Conservation (phyloP, 2,797 vertebrate species). For the Eremophila alpestris region DNA sequence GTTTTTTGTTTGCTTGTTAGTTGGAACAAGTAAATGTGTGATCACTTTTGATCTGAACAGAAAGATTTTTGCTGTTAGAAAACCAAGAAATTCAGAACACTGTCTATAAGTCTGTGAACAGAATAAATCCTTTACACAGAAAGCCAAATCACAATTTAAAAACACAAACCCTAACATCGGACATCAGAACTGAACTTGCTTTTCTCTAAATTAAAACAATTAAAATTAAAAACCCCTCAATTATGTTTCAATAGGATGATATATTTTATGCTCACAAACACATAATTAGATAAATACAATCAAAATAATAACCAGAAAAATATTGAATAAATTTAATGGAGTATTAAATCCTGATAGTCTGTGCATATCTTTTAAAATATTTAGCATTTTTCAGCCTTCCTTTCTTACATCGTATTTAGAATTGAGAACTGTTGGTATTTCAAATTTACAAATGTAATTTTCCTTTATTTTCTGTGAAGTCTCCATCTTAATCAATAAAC, state of each 20-base stretch:
- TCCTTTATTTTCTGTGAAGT: constrained; percentile 3
- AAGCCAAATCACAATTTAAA: not conserved
- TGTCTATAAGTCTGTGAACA: not conserved
- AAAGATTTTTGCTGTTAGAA: not conserved
- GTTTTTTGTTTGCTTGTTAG: not conserved
- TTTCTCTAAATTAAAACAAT: not conserved
- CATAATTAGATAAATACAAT: not conserved
- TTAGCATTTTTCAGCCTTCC: not conserved
- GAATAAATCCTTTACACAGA: not conserved
- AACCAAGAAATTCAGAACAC: not conserved
- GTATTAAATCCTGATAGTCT: not conserved
- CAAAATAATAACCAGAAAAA: not conserved
- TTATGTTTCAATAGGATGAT: not conserved
- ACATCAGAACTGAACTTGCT: not conserved
- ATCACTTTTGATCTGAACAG: not conserved
- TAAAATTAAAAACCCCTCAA: not conserved
- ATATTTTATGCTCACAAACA: not conserved
- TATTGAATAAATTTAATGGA: not conserved
- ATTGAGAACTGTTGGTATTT: not conserved
- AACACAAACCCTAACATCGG: not conserved
- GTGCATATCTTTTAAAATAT: not conserved
- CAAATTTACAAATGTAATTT: not conserved
- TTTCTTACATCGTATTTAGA: not conserved
- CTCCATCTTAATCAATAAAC: constrained; percentile 19
- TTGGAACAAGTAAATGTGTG: not conserved